These are phyloP conservation scores for Spea hammondii DNA, from an alignment of 2,797 vertebrate species.

Conservation along the genomic window DNA sequence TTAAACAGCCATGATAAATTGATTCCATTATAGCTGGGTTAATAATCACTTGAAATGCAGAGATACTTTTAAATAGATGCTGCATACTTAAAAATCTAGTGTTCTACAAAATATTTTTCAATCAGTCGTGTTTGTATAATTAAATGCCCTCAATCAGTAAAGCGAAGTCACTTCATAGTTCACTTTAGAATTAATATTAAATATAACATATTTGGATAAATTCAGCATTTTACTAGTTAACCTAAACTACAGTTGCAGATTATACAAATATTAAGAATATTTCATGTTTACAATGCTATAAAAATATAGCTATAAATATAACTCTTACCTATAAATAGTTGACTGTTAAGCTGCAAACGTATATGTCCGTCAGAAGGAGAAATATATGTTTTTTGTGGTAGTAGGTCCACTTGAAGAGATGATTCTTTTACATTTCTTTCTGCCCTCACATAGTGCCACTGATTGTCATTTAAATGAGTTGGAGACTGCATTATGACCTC, in stretches of 20 bases:
- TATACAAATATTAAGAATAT: neutral
- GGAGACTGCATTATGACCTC: conserved; percentile 74
- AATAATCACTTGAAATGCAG: conserved; percentile 39
- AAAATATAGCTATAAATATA: neutral
- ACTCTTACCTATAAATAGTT: conserved; percentile 88
- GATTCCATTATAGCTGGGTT: conserved; percentile 43
- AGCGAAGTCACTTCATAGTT: neutral
- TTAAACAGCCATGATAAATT: conserved; percentile 46
- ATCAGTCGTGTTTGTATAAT: neutral
- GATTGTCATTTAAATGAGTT: conserved; percentile 77
- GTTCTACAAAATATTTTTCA: conserved; percentile 1
- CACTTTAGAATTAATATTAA: neutral
- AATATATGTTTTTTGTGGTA: conserved; percentile 66
- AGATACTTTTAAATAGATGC: conserved; percentile 40
- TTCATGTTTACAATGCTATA: neutral
- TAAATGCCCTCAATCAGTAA: neutral
- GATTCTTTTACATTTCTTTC: conserved; percentile 90
- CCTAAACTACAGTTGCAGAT: no score
- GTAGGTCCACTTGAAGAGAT: conserved; percentile 78
- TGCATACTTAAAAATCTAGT: conserved; percentile 6
- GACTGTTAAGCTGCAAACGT: conserved; percentile 90
- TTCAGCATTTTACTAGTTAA: no score
- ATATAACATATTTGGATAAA: neutral
- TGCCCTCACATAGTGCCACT: conserved; percentile 85
- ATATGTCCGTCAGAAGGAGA: conserved; percentile 84